phyloP scores from a whole-genome alignment of 2,888 invertebrate genomes.

The Drosophila kokeensis region DNA sequence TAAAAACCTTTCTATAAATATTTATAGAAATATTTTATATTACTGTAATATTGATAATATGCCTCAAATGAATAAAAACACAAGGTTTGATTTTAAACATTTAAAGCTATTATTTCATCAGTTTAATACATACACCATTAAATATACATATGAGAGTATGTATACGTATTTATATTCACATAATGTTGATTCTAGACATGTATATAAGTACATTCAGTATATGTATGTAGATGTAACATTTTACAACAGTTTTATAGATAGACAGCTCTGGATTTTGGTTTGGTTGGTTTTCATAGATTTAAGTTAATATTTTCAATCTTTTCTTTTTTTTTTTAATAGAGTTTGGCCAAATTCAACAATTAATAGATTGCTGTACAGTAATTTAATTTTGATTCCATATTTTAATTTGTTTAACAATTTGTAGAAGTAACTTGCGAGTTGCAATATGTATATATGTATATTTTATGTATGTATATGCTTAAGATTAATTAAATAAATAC shows the following conservation, averaged over 20 bases:
- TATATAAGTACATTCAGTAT: slow-evolving; percentile 42
- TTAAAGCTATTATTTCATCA: slow-evolving; percentile 73
- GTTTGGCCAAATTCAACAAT: slow-evolving; percentile 68
- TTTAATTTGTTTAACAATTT: slow-evolving; percentile 37
- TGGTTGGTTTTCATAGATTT: slow-evolving; percentile 28
- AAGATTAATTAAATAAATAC: slow-evolving; percentile 36
- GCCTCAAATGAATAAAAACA: slow-evolving; percentile 3
- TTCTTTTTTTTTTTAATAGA: slow-evolving; percentile 10
- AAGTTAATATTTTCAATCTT: slow-evolving; percentile 21
- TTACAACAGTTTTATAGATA: slow-evolving; percentile 68
- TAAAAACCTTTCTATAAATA: neutral
- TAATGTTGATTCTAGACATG: slow-evolving; percentile 50
- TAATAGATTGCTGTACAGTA: slow-evolving; percentile 49
- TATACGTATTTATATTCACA: slow-evolving; percentile 35
- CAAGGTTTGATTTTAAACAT: slow-evolving; percentile 53
- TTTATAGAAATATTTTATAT: neutral
- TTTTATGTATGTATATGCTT: slow-evolving; percentile 31
- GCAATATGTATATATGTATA: slow-evolving; percentile 18
- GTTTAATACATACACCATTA: slow-evolving; percentile 58
- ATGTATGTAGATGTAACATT: slow-evolving; percentile 55
- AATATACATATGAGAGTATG: slow-evolving; percentile 28
- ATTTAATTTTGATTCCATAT: slow-evolving; percentile 25
- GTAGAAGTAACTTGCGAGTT: slow-evolving; percentile 45
- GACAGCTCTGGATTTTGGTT: slow-evolving; percentile 56
- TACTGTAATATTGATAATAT: neutral